These are phyloP conservation scores for Novumbra hubbsi DNA, from an alignment of 2,797 vertebrate species.

Conservation along the genomic window DNA sequence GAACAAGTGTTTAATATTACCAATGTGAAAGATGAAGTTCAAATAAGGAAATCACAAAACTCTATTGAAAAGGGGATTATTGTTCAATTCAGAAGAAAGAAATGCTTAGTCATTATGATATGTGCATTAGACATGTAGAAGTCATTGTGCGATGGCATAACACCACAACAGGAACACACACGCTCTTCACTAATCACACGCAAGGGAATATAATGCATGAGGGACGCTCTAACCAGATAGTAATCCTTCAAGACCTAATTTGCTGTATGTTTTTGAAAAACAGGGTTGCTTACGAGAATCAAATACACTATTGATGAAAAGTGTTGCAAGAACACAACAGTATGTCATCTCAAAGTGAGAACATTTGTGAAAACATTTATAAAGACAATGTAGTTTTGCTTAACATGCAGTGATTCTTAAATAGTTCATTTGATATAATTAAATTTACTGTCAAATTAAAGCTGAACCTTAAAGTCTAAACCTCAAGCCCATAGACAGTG, in stretches of 20 bases:
- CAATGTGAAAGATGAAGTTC: neutral
- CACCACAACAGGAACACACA: neutral
- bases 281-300: neutral
- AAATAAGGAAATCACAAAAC: no score
- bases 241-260: constrained; percentile 8
- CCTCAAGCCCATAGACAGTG: no score
- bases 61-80: neutral
- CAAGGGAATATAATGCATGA: constrained; percentile 4
- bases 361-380: no score
- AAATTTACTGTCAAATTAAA: no score
- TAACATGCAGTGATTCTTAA: neutral
- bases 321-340: neutral
- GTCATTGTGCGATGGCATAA: neutral
- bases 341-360: neutral
- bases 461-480: no score
- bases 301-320: neutral
- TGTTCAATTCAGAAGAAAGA: neutral
- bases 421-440: no score
- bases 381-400: neutral
- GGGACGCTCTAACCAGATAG: neutral
- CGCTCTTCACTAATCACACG: neutral
- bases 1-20: neutral
- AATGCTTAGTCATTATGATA: neutral
- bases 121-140: neutral
- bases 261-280: constrained; percentile 7